phyloP scores from a whole-genome alignment of 2,888 invertebrate genomes.

The Alitta virens region DNA sequence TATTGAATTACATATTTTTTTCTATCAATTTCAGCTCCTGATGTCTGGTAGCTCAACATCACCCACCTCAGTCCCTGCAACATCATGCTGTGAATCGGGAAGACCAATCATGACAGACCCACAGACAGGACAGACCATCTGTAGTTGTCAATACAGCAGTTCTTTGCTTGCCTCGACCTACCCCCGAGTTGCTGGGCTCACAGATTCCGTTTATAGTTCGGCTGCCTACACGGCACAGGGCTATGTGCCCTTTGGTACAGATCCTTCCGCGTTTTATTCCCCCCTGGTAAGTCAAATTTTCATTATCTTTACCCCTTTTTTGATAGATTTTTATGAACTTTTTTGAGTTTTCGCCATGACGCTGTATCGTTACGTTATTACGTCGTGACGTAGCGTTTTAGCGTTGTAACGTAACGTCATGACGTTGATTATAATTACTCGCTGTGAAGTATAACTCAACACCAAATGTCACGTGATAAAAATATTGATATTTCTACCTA shows the following conservation, averaged over 20 bases:
- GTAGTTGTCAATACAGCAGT: slow-evolving; percentile 68
- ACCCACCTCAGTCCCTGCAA: background rate
- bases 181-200: slow-evolving; percentile 71
- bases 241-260: slow-evolving; percentile 55
- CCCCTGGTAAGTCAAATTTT: slow-evolving; percentile 77
- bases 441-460: too few species aligned
- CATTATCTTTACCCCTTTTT: too few species aligned
- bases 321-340: too few species aligned
- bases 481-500: too few species aligned
- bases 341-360: too few species aligned
- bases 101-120: slow-evolving; percentile 43
- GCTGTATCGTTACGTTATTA: too few species aligned
- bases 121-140: slow-evolving; percentile 49
- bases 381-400: too few species aligned
- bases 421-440: too few species aligned
- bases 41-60: slow-evolving; percentile 8
- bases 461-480: too few species aligned
- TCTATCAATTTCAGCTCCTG: background rate
- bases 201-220: slow-evolving; percentile 49
- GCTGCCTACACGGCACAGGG: slow-evolving; percentile 42
- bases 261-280: slow-evolving; percentile 89
- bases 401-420: too few species aligned
- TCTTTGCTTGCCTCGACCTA: slow-evolving; percentile 67
- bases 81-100: slow-evolving; percentile 16
- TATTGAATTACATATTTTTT: too few species aligned